Evolutionary conservation across 2,113 vertebrate species (phyloP).

Genomic region (Salvelinus sp.): DNA sequence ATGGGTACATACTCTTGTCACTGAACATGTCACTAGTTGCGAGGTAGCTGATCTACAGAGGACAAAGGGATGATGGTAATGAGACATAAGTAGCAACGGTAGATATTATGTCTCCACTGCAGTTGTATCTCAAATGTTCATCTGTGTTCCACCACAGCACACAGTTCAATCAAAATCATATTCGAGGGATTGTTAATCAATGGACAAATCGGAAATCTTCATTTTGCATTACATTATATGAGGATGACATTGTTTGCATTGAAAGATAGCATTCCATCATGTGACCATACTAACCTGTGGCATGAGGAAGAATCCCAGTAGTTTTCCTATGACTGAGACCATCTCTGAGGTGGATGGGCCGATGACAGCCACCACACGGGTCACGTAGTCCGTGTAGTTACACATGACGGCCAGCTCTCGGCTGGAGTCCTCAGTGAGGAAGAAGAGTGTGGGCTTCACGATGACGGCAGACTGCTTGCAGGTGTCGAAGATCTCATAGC

Average conservation of each 20-base stretch:
- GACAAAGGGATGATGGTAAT: slow-evolving; percentile 5
- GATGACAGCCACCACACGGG: slow-evolving; percentile 78
- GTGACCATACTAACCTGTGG: slow-evolving; percentile 78
- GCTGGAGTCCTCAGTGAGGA: slow-evolving; percentile 65
- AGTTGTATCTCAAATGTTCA: no score
- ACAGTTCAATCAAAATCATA: no score
- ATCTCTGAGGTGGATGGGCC: slow-evolving; percentile 80
- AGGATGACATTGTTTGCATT: not conserved
- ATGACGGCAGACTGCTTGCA: slow-evolving; percentile 72
- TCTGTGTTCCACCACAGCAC: no score
- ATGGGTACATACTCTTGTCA: slow-evolving; percentile 74
- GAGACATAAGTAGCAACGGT: not conserved
- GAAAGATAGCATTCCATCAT: not conserved
- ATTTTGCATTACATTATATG: not conserved
- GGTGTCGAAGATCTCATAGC: slow-evolving; percentile 77
- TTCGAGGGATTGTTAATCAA: no score
- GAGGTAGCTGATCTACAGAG: slow-evolving; percentile 79
- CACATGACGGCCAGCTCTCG: slow-evolving; percentile 52
- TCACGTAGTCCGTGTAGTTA: slow-evolving; percentile 81
- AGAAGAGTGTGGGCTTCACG: slow-evolving; percentile 76
- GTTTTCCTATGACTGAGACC: slow-evolving; percentile 74
- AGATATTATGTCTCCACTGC: not conserved
- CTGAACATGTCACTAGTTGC: slow-evolving; percentile 83
- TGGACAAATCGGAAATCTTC: no score
- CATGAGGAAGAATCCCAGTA: slow-evolving; percentile 84